These are phyloP conservation scores for Myioborus melanocephalus DNA, from an alignment of 2,797 vertebrate species.

Conservation along the genomic window DNA sequence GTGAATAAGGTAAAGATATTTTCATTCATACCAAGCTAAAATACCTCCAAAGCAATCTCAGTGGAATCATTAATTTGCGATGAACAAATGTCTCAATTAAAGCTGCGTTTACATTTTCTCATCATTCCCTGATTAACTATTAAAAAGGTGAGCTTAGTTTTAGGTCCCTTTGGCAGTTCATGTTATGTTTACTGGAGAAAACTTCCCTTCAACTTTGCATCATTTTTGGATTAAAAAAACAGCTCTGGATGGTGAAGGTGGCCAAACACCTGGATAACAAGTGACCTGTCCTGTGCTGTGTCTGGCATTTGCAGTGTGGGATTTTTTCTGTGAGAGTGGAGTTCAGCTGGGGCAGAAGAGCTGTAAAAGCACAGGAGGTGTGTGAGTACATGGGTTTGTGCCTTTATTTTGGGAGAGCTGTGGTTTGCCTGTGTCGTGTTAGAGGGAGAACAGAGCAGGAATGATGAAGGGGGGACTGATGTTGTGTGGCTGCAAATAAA, in stretches of 20 bases:
- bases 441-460: neutral
- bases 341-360: neutral
- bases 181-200: neutral
- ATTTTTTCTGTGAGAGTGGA: neutral
- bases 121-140: neutral
- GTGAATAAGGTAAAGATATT: neutral
- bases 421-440: rapidly evolving
- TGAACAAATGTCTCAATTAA: conserved; percentile 37
- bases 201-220: neutral
- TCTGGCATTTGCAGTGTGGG: neutral
- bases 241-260: neutral
- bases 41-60: conserved; percentile 33
- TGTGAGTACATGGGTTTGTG: neutral
- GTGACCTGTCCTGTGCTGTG: rapidly evolving
- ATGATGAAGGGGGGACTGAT: neutral
- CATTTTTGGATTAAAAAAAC: neutral
- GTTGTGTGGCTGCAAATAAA: neutral
- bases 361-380: neutral
- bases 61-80: conserved; percentile 42
- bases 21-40: conserved; percentile 40
- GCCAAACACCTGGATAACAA: neutral
- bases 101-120: conserved; percentile 20
- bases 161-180: neutral
- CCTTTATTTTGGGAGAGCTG: neutral
- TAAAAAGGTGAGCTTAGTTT: neutral